Percentiles rank a stretch among this genome's conserved stretches.
Conservation (phyloP, 2,113 vertebrate genomes). For the Macquaria ambigua region DNA sequence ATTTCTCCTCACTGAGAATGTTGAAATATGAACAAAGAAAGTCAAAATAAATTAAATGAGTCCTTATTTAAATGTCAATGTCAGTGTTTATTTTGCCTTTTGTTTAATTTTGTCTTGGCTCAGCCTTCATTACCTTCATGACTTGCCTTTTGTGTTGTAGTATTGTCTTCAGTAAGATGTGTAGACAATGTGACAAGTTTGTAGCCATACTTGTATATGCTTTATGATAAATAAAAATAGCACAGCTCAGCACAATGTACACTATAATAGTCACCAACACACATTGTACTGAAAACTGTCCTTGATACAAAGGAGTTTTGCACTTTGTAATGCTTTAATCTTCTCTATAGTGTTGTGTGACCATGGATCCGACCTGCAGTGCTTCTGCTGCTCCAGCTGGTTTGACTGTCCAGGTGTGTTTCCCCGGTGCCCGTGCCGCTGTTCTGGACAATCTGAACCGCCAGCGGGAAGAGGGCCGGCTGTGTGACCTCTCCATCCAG, state of each 20-base stretch:
- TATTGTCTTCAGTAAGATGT: background rate
- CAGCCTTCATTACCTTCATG: background rate
- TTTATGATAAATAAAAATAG: background rate
- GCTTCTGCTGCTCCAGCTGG: conserved; percentile 47
- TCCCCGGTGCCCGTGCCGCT: conserved; percentile 88
- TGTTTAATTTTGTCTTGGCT: background rate
- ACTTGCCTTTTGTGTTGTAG: background rate
- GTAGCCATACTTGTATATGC: background rate
- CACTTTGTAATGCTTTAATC: background rate
- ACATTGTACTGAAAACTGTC: background rate
- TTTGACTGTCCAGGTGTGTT: conserved; percentile 88
- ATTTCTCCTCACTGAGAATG: background rate
- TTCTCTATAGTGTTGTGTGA: background rate
- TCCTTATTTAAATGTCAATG: background rate
- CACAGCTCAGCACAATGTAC: background rate
- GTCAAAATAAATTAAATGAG: background rate
- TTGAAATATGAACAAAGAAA: background rate
- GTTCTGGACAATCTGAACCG: conserved; percentile 92
- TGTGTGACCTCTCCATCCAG: conserved; percentile 88
- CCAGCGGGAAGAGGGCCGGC: conserved; percentile 90
- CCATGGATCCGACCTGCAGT: conserved; percentile 74
- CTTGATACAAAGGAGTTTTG: background rate
- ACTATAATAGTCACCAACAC: background rate
- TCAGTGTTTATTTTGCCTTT: background rate
- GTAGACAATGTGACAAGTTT: background rate